phyloP scores from a whole-genome alignment of 30 jellyfish, hydroid and myxozoan species.

The Aurelia sp. region DNA sequence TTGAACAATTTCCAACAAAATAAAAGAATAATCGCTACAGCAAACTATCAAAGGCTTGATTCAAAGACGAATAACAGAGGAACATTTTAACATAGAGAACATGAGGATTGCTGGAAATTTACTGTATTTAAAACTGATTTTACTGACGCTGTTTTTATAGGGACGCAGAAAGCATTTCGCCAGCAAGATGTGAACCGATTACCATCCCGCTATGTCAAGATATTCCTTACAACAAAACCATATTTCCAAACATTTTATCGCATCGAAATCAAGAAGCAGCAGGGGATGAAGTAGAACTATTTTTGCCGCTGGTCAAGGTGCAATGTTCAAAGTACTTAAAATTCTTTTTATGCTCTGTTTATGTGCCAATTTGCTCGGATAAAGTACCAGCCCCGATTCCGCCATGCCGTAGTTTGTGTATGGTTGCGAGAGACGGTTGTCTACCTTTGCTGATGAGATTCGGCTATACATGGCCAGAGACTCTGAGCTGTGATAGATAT shows the following conservation, averaged over 20 bases:
- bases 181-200: slow-evolving; percentile 78
- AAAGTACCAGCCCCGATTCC: slow-evolving; percentile 81
- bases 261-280: slow-evolving; percentile 98
- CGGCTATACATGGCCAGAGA: slow-evolving; percentile 92
- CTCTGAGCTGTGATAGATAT: slow-evolving; percentile 75
- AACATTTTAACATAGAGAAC: not conserved
- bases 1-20: slow-evolving; percentile 11
- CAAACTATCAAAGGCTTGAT: slow-evolving; percentile 69
- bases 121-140: not conserved
- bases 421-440: slow-evolving; percentile 86
- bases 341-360: slow-evolving; percentile 91
- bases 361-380: slow-evolving; percentile 92
- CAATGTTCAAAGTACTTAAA: slow-evolving; percentile 82
- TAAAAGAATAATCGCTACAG: slow-evolving; percentile 43
- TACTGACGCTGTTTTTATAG: slow-evolving; percentile 5
- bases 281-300: slow-evolving; percentile 80
- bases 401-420: slow-evolving; percentile 92
- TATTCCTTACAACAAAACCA: slow-evolving; percentile 85
- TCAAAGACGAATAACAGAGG: slow-evolving; percentile 39
- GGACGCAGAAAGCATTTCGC: slow-evolving; percentile 56
- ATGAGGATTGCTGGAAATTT: slow-evolving; percentile 37
- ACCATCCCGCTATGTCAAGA: slow-evolving; percentile 87
- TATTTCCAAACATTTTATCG: slow-evolving; percentile 83
- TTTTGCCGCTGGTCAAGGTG: slow-evolving; percentile 86
- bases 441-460: slow-evolving; percentile 64